Evolutionary conservation across 2,888 invertebrate species (phyloP).

Genomic region (Drosophila testacea): DNA sequence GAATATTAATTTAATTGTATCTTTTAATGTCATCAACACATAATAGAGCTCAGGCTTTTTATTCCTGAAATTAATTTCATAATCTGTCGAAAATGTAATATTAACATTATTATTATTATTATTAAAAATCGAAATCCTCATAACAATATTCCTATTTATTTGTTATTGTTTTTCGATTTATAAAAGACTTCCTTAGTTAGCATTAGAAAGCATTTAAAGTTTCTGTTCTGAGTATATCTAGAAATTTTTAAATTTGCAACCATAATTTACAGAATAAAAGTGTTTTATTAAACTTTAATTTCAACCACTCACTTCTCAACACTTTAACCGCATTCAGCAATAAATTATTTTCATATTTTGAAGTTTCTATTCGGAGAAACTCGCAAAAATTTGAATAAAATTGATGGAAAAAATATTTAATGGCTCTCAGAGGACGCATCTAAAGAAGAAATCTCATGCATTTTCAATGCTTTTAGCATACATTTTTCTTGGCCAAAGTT

Average conservation of each 20-base stretch:
- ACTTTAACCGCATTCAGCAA: not conserved
- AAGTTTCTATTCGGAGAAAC: not conserved
- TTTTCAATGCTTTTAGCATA: constrained; percentile 27
- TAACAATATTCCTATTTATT: too few species aligned
- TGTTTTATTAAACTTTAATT: too few species aligned
- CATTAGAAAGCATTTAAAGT: not conserved
- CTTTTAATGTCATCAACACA: constrained; percentile 1
- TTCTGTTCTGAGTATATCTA: too few species aligned
- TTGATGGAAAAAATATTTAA: constrained; percentile 10
- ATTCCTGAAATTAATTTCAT: not conserved
- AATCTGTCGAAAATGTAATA: not conserved
- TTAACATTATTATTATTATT: too few species aligned
- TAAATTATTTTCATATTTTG: not conserved
- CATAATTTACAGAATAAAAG: too few species aligned
- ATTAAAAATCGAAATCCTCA: too few species aligned
- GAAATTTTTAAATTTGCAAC: too few species aligned
- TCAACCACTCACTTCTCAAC: not conserved
- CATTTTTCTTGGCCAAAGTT: constrained; percentile 27
- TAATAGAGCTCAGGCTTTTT: not conserved
- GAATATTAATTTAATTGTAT: constrained; percentile 4
- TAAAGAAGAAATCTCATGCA: constrained; percentile 14
- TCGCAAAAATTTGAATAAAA: constrained; percentile 4
- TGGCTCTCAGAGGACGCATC: constrained; percentile 3
- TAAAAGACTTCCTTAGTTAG: too few species aligned
- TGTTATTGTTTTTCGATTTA: too few species aligned